Conservation (phyloP, 2,888 invertebrate species). For the Baccha elongata region DNA sequence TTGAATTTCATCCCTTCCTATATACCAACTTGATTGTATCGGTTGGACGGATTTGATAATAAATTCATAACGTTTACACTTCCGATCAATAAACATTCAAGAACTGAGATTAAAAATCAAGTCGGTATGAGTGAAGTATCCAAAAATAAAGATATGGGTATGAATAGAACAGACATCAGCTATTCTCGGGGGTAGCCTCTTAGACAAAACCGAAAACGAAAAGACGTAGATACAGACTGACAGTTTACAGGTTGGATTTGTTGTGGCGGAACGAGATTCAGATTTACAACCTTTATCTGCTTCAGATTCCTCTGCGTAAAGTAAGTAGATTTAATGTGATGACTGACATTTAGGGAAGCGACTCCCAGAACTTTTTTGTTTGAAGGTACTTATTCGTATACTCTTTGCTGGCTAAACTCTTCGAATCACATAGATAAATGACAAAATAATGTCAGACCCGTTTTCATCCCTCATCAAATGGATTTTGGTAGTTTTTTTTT, state of each 20-base stretch:
- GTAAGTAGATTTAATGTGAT: conserved; percentile 43
- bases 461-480: conserved; percentile 72
- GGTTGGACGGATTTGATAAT: conserved; percentile 36
- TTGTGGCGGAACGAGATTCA: conserved; percentile 46
- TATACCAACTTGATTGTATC: not conserved
- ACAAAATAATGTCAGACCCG: conserved; percentile 80
- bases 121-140: conserved; percentile 46
- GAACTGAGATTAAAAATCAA: conserved; percentile 64
- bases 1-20: conserved; percentile 27
- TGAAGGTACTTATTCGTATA: conserved; percentile 16
- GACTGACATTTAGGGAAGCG: conserved; percentile 59
- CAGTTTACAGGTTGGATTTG: conserved; percentile 54
- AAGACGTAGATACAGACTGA: conserved; percentile 44
- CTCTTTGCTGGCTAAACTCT: conserved; percentile 39
- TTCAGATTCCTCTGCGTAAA: not conserved
- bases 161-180: not conserved
- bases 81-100: conserved; percentile 62
- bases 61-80: conserved; percentile 61
- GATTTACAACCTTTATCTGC: conserved; percentile 53
- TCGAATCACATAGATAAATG: conserved; percentile 78
- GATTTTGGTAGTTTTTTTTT: conserved; percentile 50
- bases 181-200: not conserved
- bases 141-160: conserved; percentile 14
- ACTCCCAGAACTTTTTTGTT: conserved; percentile 32
- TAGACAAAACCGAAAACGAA: too few species aligned